Percentiles rank a stretch among this genome's conserved stretches.
Evolutionary conservation across 2,113 vertebrate genomes (phyloP).

Genomic region (Daubentonia madagascariensis): DNA sequence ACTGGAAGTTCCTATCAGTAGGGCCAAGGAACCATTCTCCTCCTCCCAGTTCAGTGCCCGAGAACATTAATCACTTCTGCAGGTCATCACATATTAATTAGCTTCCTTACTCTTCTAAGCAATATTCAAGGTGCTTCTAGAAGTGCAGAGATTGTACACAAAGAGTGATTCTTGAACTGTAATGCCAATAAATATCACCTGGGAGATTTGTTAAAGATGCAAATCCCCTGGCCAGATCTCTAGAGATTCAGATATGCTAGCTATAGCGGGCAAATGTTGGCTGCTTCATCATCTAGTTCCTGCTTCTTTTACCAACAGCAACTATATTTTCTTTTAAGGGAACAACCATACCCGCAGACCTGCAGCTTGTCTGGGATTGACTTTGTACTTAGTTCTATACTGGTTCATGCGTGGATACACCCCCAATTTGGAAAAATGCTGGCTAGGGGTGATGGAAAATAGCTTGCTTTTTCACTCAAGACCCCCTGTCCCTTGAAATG

Average conservation of each 20-base stretch:
- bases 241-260: neutral
- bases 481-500: neutral
- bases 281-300: neutral
- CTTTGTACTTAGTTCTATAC: neutral
- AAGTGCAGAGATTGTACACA: neutral
- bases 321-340: neutral
- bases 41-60: neutral
- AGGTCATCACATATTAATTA: neutral
- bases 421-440: neutral
- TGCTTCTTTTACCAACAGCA: neutral
- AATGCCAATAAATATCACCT: neutral
- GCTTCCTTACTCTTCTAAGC: neutral
- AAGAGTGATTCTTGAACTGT: neutral
- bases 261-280: neutral
- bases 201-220: neutral
- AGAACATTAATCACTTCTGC: neutral
- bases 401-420: neutral
- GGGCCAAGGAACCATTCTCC: fast-evolving
- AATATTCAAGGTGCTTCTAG: neutral
- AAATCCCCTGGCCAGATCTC: neutral
- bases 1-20: neutral
- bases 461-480: neutral
- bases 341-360: neutral
- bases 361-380: neutral
- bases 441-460: neutral